These are phyloP conservation scores for Pimpla rufipes DNA, from an alignment of 2,888 invertebrate species.

Conservation along the genomic window DNA sequence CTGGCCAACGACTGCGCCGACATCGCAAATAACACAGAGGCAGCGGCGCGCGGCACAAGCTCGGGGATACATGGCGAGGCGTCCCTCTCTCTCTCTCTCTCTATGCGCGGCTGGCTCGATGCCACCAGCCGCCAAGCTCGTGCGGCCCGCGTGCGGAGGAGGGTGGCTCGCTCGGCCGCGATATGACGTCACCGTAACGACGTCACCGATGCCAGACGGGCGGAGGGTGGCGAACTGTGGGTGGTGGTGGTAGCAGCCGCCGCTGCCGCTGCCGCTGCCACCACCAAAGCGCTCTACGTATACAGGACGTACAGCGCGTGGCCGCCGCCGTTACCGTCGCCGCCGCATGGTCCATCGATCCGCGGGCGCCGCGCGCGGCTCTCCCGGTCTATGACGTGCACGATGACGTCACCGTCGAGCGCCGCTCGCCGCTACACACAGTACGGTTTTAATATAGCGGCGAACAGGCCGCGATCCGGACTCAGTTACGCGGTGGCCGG, in stretches of 20 bases:
- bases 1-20: conserved; percentile 5
- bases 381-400: conserved; percentile 75
- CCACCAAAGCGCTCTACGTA: not conserved
- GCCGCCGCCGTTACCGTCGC: conserved; percentile 13
- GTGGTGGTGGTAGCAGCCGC: not conserved
- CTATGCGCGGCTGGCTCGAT: conserved; percentile 46
- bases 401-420: conserved; percentile 77
- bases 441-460: conserved; percentile 85
- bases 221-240: conserved; percentile 28
- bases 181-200: conserved; percentile 69
- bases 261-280: not conserved
- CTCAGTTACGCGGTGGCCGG: conserved; percentile 84
- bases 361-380: conserved; percentile 65
- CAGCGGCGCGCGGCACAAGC: not conserved
- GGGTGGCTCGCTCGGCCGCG: conserved; percentile 30
- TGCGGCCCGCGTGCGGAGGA: conserved; percentile 48
- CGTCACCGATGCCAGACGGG: conserved; percentile 57
- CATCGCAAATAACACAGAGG: not conserved
- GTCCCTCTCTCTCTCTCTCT: not conserved
- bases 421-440: conserved; percentile 84
- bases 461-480: conserved; percentile 82
- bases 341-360: conserved; percentile 65
- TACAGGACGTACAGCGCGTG: conserved; percentile 10
- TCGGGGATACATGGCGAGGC: not conserved
- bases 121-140: conserved; percentile 57